Conservation (phyloP, 2,113 vertebrate species). For the Eurystomus gularis region DNA sequence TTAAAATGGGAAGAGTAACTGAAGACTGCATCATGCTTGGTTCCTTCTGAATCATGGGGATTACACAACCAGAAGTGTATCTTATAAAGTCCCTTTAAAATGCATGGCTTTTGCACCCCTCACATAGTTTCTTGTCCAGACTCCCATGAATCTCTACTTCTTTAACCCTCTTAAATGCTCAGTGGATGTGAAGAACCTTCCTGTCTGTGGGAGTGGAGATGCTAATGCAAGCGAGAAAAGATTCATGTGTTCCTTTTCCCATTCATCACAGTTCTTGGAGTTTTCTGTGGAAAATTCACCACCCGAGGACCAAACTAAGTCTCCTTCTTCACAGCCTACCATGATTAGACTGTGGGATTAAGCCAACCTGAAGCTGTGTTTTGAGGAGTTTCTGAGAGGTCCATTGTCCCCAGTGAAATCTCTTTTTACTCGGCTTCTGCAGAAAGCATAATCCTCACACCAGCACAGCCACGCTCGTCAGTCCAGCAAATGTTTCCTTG, state of each 20-base stretch:
- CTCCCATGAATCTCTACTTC: not conserved
- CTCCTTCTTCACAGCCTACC: not conserved
- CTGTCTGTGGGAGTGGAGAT: not conserved
- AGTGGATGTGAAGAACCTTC: not conserved
- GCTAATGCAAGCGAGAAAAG: not conserved
- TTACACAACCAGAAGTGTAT: not conserved
- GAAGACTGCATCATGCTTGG: not conserved
- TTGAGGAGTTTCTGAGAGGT: not conserved
- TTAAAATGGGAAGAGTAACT: not conserved
- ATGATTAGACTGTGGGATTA: not conserved
- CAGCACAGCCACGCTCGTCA: not conserved
- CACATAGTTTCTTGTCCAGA: not conserved
- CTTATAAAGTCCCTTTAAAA: not conserved
- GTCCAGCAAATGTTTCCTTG: slow-evolving; percentile 41
- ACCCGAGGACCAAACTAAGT: not conserved
- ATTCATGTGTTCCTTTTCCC: not conserved
- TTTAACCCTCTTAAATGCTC: not conserved
- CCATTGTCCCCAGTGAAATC: not conserved
- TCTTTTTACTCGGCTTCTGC: not conserved
- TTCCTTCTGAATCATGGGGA: not conserved
- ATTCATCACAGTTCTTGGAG: not conserved
- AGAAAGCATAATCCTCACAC: slow-evolving; percentile 3
- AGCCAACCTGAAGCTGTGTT: not conserved
- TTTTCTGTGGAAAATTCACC: not conserved
- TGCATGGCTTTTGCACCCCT: not conserved